Base-by-base conservation (phyloP, 2,113 vertebrate species). In the Zootoca vivipara region DNA sequence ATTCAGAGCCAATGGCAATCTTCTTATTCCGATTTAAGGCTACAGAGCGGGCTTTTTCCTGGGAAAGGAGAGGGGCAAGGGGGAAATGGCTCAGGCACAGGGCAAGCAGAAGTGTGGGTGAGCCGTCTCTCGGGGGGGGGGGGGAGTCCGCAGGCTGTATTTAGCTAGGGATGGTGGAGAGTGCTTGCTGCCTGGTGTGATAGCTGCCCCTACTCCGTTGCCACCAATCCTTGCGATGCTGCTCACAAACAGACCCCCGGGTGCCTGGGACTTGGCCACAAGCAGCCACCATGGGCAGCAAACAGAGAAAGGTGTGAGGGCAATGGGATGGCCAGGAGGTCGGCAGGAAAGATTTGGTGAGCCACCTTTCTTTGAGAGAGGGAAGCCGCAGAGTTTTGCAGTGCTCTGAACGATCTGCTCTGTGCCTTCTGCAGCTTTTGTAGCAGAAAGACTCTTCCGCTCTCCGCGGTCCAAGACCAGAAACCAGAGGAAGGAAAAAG, bases 331-430 rank as follows among this genome's bases (percentile, higher is more conserved):
- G 46, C 46, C 46, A 52, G 46, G 46, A 52, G 46, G 46, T 52
- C 10, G 12, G 46, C 2, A 0, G 46, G 46, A 52, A 52, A 52
- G 46, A 9, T 52, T 52, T 52, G 46, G 10, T 52, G 10, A 2
- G 46, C 3, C 16, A 5, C 20, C 30, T 78, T 67, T 22, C 28
- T 78, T 69, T 1, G 20, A 33, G 38, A 40, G 58, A 35, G 42
- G 30, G 16, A 26, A 1, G n/a, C 35, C 35, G 0, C 0, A 33
- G 46, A 9, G 33, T 16, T 13, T 4, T 30, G 1, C 0, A 0
- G 7, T 3, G 9, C 82, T 38, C 42, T 4, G 0, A 65, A 42
- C 0, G 0, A 24, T 5, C 35, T 16, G 2, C 28, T 18, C 84
- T 12, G 24, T 9, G n/a, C 73, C 10, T 0, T 0, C 2, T 73